phyloP scores from a whole-genome alignment of 2,113 vertebrate species.

The Nicator chloris region DNA sequence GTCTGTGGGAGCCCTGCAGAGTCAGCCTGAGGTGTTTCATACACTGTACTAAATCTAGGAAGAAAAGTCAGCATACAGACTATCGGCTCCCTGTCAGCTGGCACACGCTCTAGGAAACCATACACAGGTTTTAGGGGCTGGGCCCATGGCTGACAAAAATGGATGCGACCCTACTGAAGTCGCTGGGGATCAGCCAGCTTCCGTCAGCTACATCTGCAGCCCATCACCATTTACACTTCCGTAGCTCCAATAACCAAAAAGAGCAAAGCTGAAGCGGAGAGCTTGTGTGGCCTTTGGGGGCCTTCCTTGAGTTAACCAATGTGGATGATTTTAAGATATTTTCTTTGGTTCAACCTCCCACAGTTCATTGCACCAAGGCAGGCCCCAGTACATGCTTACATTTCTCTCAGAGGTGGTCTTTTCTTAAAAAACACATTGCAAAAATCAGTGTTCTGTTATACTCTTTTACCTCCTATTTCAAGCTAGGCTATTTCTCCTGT shows the following conservation, averaged over 20 bases:
- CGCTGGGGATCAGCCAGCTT: not conserved
- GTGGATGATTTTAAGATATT: not conserved
- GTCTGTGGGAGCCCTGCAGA: not conserved
- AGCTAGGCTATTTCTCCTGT: not conserved
- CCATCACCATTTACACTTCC: not conserved
- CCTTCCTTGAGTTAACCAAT: not conserved
- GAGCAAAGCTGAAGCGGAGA: not conserved
- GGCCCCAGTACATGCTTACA: not conserved
- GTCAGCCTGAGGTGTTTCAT: not conserved
- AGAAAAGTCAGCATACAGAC: not conserved
- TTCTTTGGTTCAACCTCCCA: not conserved
- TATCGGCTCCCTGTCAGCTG: not conserved
- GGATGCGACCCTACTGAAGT: not conserved
- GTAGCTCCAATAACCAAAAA: not conserved
- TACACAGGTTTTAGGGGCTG: not conserved
- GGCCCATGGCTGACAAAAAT: not conserved
- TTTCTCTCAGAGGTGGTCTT: not conserved
- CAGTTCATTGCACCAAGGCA: not conserved
- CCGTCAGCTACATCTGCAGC: not conserved
- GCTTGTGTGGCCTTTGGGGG: not conserved
- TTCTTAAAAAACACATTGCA: not conserved
- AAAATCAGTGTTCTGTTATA: not conserved
- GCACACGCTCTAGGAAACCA: not conserved
- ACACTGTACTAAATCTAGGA: not conserved
- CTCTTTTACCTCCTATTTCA: not conserved